Evolutionary conservation across 35 echinoderm and acorn worm species (phyloP), one percentile per base, ranked within the genome.

Genomic region (Holothuria glaberrima): DNA sequence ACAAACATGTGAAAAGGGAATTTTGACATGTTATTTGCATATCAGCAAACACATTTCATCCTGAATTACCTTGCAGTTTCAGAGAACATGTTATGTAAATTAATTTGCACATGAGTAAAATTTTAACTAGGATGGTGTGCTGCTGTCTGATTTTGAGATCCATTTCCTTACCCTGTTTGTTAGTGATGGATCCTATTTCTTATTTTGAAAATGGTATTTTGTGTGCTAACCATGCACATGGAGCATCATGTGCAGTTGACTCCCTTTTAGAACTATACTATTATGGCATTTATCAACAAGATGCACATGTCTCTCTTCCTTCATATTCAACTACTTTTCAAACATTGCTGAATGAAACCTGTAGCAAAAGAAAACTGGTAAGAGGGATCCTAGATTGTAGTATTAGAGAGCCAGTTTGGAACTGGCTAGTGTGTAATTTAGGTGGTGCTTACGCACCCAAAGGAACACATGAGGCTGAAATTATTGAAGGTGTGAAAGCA

Each of bases 211-310:
- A 80, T 52, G 75, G 75, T 24, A 5, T 80, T 9, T 52, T 52
- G 21, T 80, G 75, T 80, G 44, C 3, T 41, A 24, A 76, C 0
- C 72, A 44, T 76, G 31, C 31, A 12, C 72, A 76, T 76, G 72
- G 72, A 38, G 72, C 72, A 76, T 76, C 72, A 10, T 76, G 72
- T 48, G 72, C 72, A 6, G 21, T 76, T 4, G 32, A 80, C 52
- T 30, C 75, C 22, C 75, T 80, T 3, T 58, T 80, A 30, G 75
- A 80, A 22, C 20, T 80, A 7, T 80, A 80, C 45, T 56, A 46
- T 30, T 71, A 79, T 24, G 89, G 88, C 25, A 36, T 88, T 7
- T 75, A 87, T 12, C 89, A 87, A 27, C 87, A 87, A 26, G 16
- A 76, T 36, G 20, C 28, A 14, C 0, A 38, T 74, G 33, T 35